phyloP scores from a whole-genome alignment of 2,113 vertebrate genomes.

The Gnathonemus longibarbis region DNA sequence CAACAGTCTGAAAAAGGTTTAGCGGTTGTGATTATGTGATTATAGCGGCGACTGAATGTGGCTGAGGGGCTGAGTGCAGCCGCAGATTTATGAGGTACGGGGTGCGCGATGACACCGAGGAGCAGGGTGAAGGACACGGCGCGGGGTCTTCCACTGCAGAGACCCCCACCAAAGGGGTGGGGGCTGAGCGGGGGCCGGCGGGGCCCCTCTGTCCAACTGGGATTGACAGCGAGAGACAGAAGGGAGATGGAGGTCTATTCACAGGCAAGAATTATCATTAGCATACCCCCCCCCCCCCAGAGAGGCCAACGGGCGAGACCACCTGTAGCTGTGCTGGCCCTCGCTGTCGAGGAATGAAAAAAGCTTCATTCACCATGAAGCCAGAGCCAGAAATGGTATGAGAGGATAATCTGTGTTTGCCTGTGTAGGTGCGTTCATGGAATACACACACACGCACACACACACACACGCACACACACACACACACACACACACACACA shows the following conservation, averaged over 20 bases:
- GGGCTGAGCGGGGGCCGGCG: constrained; percentile 33
- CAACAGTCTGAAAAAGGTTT: not conserved
- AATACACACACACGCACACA: not conserved
- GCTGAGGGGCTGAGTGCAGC: not conserved
- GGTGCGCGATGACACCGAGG: not conserved
- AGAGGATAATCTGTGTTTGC: constrained; percentile 3
- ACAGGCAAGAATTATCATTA: constrained; percentile 44
- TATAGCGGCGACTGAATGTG: not conserved
- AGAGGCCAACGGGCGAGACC: constrained; percentile 41
- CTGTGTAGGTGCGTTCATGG: not conserved
- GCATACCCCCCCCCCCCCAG: constrained; percentile 48
- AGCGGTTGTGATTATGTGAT: not conserved
- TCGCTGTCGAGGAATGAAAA: constrained; percentile 14
- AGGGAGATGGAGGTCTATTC: constrained; percentile 47
- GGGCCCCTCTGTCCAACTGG: constrained; percentile 44
- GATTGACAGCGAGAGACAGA: constrained; percentile 52
- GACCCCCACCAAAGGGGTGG: constrained; percentile 27
- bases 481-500: not conserved
- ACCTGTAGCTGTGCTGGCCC: constrained; percentile 49
- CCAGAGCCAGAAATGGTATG: not conserved
- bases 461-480: not conserved
- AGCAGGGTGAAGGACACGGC: not conserved
- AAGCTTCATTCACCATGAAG: constrained; percentile 16
- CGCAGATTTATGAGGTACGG: not conserved
- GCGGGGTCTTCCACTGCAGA: not conserved